phyloP scores from a whole-genome alignment of 2,113 vertebrate genomes.

The Marmota monax region DNA sequence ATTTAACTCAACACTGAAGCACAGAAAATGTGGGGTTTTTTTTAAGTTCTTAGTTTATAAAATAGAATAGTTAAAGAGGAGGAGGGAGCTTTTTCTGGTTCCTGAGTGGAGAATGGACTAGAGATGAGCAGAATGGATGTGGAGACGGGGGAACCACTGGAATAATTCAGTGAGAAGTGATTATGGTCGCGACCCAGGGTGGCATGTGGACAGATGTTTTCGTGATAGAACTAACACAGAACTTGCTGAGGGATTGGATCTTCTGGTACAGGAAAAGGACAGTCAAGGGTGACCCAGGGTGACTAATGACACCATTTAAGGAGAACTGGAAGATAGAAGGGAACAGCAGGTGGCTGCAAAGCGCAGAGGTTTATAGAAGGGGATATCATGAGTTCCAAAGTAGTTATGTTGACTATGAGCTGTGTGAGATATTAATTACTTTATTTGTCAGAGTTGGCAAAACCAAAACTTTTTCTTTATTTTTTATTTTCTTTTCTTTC shows the following conservation, averaged over 20 bases:
- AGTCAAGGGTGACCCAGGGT: neutral
- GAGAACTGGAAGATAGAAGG: neutral
- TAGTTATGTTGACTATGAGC: neutral
- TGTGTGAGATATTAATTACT: neutral
- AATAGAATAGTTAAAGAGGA: neutral
- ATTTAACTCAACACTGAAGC: neutral
- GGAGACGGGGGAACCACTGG: neutral
- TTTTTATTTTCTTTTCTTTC: no score
- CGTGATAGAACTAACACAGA: neutral
- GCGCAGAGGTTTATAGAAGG: neutral
- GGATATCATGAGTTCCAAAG: neutral
- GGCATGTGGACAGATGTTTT: neutral
- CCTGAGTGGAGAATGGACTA: neutral
- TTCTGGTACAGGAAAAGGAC: neutral
- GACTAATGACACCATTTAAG: neutral
- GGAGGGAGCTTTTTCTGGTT: neutral
- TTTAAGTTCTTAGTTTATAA: neutral
- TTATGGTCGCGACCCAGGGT: rapidly evolving
- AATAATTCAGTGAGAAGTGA: neutral
- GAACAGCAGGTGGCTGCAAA: no score
- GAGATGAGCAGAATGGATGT: neutral
- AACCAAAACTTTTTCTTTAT: no score
- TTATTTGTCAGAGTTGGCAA: neutral
- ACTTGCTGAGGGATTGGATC: neutral
- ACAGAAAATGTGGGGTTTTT: no score